Base-by-base conservation (phyloP, 2,888 invertebrate species). In the Callimorpha dominula region DNA sequence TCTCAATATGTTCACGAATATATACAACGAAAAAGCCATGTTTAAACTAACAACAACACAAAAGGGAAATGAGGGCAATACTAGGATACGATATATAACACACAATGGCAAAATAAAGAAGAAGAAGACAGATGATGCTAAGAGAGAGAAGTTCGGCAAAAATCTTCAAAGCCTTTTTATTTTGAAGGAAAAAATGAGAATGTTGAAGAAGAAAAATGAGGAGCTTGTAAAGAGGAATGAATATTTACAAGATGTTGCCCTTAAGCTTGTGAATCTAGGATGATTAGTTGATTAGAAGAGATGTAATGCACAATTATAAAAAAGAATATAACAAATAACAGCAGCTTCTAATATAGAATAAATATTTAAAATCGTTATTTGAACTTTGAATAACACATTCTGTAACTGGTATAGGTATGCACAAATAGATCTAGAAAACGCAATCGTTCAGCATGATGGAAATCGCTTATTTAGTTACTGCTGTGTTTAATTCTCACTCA, bases 1-100 rank as follows among this genome's bases (percentile, higher is more conserved):
- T 5, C 77, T 87, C 9, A 79, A 84, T 31, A 89, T 89, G 89
- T 85, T 89, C 15, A 81, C 86, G 0, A 87, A 85, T 63, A 79
- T 89, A 8, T 89, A 89, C 72, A 86, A 81, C 42, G 89, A 89
- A 63, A 87, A 87, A 65, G 88, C 87, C 1, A 89, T 89, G 89
- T 89, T 89, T 64, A 88, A 89, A 84, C 85, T 89, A 77, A 86
- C 86, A 0, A 88, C 89, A 1, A 89, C 89, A 8, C 88, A 88
- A 50, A 84, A 74, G 72, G 86, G 87, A 2, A 87, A 86, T 65
- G 86, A 89, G 72, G 88, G 88, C 6, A 84, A 88, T 68, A 88
- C 89, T 15, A 87, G 85, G 72, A 88, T 89, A 80, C 85, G 87
- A 83, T 89, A 89, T 73, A 71, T 88, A 3, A 87, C 84, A 20